These are phyloP conservation scores for Tubulanus polymorphus DNA, from an alignment of 2,888 invertebrate genomes.

Conservation along the genomic window DNA sequence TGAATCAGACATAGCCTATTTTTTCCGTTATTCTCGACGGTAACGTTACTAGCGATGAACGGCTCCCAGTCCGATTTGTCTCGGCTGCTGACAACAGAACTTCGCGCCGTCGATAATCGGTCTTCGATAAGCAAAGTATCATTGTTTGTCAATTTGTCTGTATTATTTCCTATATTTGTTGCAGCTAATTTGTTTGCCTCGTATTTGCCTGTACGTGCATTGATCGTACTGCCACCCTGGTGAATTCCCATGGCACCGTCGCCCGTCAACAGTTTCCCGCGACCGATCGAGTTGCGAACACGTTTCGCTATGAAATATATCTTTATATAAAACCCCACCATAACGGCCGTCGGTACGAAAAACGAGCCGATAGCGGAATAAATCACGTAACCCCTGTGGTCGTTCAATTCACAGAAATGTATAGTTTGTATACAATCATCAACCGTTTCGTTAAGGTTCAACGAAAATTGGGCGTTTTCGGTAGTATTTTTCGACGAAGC, in stretches of 20 bases:
- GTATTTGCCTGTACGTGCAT: conserved; percentile 76
- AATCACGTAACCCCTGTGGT: conserved; percentile 78
- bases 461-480: neutral
- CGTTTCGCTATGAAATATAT: conserved; percentile 82
- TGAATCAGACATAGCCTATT: neutral
- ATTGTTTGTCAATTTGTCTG: no score
- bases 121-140: no score
- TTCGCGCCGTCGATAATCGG: no score
- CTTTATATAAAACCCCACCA: conserved; percentile 96
- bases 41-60: conserved; percentile 1
- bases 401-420: conserved; percentile 31
- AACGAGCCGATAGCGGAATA: conserved; percentile 97
- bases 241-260: conserved; percentile 6
- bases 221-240: conserved; percentile 64
- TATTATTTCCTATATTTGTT: neutral
- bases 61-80: neutral
- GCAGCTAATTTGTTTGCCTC: no score
- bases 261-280: conserved; percentile 37
- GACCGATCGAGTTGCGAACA: conserved; percentile 45
- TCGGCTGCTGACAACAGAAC: no score
- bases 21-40: conserved; percentile 3
- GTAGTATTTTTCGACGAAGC: neutral
- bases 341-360: conserved; percentile 95
- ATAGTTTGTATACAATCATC: neutral
- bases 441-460: conserved; percentile 5